Conservation (phyloP, 2,888 invertebrate genomes). For the Synergus gifuensis region DNA sequence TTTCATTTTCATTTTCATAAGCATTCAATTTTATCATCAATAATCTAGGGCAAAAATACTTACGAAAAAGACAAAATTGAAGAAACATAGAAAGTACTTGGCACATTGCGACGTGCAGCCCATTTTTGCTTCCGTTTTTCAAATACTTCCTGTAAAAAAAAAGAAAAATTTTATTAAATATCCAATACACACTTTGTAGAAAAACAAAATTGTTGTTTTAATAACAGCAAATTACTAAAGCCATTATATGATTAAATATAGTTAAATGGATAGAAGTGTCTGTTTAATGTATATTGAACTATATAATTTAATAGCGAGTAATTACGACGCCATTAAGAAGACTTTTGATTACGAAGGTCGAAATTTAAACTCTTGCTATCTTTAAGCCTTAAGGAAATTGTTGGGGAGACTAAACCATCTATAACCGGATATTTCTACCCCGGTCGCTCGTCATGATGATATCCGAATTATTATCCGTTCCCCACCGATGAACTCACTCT, state of each 20-base stretch:
- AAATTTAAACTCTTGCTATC: not conserved
- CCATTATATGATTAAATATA: not conserved
- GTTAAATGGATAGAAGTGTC: not conserved
- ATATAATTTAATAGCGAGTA: not conserved
- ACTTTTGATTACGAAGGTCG: no score
- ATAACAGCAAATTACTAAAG: no score
- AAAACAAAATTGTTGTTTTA: no score
- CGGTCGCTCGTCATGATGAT: constrained; percentile 20
- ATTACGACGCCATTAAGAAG: not conserved
- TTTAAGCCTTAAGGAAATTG: constrained; percentile 14
- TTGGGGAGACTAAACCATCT: constrained; percentile 1
- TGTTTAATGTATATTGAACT: not conserved
- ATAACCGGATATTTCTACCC: constrained; percentile 24
- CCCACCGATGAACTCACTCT: not conserved
- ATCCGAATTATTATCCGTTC: constrained; percentile 29
- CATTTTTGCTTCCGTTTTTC: constrained; percentile 62
- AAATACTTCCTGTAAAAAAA: constrained; percentile 60
- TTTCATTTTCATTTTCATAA: not conserved
- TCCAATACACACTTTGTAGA: no score
- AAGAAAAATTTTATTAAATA: constrained; percentile 2
- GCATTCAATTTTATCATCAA: not conserved
- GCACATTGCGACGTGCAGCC: constrained; percentile 83
- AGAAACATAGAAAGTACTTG: constrained; percentile 85
- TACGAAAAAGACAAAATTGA: constrained; percentile 87
- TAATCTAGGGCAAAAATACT: constrained; percentile 78